Conservation (phyloP, 1,140 invertebrate genomes). For the Globodera ellingtonae region DNA sequence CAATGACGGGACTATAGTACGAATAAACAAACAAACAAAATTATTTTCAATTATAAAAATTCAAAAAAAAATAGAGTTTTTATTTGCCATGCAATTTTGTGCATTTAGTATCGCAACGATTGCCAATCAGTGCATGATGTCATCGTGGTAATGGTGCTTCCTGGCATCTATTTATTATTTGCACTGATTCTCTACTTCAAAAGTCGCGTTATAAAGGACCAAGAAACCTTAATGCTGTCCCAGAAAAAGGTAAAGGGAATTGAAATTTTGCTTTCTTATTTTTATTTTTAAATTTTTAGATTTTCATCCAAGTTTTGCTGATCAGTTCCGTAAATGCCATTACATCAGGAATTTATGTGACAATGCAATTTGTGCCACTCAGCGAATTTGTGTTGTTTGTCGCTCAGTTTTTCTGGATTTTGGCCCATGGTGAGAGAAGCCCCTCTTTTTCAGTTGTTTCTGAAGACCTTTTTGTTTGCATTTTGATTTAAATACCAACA, state of each 20-base stretch:
- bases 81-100: neutral
- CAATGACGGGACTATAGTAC: neutral
- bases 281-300: conserved; percentile 3
- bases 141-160: neutral
- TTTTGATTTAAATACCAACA: neutral
- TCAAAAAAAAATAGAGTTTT: neutral
- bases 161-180: conserved; percentile 26
- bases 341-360: conserved; percentile 30
- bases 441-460: no score
- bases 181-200: conserved; percentile 29
- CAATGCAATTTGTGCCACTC: conserved; percentile 31
- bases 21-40: neutral
- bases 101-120: conserved; percentile 31
- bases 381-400: conserved; percentile 31
- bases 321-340: conserved; percentile 35
- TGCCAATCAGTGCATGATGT: conserved; percentile 19
- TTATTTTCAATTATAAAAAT: conserved; percentile 12
- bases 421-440: conserved; percentile 27
- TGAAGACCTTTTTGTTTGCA: no score
- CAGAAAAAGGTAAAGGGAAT: neutral
- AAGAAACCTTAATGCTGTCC: neutral
- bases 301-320: conserved; percentile 36
- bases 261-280: neutral
- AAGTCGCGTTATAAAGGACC: neutral
- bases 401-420: conserved; percentile 25